These are phyloP conservation scores for Clarias platycephalus DNA, from an alignment of 2,797 vertebrate genomes.

Conservation along the genomic window DNA sequence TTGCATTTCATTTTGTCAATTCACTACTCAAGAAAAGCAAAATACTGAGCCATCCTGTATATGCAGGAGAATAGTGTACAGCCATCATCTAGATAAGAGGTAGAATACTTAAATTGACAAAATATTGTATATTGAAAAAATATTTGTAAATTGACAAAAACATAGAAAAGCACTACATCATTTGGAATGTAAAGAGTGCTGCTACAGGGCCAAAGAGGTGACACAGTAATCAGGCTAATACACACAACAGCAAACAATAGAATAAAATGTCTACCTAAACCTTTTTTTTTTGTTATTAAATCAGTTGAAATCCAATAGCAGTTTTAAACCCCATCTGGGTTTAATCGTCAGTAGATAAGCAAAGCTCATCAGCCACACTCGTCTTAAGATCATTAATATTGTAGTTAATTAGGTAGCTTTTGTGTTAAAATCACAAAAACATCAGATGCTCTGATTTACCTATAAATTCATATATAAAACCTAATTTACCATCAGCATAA, in stretches of 20 bases:
- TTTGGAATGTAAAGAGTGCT: conserved; percentile 56
- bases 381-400: conserved; percentile 7
- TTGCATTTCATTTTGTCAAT: conserved; percentile 36
- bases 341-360: conserved; percentile 6
- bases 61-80: conserved; percentile 62
- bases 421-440: neutral
- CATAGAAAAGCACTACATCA: conserved; percentile 54
- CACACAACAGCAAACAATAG: conserved; percentile 10
- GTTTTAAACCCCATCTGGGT: neutral
- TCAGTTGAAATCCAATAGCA: conserved; percentile 6
- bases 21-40: conserved; percentile 47
- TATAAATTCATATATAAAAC: conserved; percentile 5
- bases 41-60: conserved; percentile 53
- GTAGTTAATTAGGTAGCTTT: neutral
- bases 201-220: conserved; percentile 50
- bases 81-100: conserved; percentile 61
- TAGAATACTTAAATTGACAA: conserved; percentile 77
- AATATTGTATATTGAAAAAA: conserved; percentile 68
- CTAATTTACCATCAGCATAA: neutral
- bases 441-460: neutral
- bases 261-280: neutral
- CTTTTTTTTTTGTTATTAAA: neutral
- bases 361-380: neutral
- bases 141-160: conserved; percentile 33
- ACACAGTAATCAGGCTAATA: conserved; percentile 54